Evolutionary conservation across 1,140 invertebrate genomes (phyloP).

Genomic region (Trichonephila clavipes): DNA sequence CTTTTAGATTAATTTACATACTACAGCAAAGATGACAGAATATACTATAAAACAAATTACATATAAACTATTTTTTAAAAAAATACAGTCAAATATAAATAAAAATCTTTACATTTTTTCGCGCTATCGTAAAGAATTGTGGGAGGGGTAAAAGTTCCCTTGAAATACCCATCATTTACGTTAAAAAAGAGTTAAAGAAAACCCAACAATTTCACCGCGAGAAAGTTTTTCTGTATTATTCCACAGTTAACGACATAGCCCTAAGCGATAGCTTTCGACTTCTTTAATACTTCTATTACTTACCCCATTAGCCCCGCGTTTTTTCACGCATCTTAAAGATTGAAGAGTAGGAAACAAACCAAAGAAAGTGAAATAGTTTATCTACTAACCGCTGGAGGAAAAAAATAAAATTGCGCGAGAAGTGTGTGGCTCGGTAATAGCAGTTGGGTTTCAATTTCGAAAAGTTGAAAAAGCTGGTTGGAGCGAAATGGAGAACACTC

Average conservation of each 20-base stretch:
- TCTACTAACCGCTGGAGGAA: background rate
- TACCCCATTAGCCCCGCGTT: background rate
- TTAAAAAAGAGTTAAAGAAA: background rate
- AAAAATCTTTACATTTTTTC: too few relatives aligned
- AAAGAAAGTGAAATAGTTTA: background rate
- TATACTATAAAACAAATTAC: too few relatives aligned
- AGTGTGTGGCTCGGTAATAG: background rate
- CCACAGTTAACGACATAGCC: background rate
- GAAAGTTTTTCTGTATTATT: background rate
- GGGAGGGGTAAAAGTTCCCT: background rate
- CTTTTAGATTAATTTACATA: too few relatives aligned
- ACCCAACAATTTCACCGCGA: background rate
- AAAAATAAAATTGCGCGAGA: background rate
- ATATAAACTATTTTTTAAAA: too few relatives aligned
- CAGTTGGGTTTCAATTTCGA: slow-evolving; percentile 3
- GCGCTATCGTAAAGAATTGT: too few relatives aligned
- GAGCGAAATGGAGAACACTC: slow-evolving; percentile 28
- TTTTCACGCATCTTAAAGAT: background rate
- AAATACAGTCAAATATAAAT: too few relatives aligned
- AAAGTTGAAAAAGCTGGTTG: slow-evolving; percentile 44
- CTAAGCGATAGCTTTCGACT: background rate
- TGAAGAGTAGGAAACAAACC: background rate
- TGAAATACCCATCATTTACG: background rate
- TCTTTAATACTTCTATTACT: background rate
- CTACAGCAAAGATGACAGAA: too few relatives aligned